phyloP scores from a whole-genome alignment of 2,113 vertebrate genomes.

The Eulemur rufifrons region DNA sequence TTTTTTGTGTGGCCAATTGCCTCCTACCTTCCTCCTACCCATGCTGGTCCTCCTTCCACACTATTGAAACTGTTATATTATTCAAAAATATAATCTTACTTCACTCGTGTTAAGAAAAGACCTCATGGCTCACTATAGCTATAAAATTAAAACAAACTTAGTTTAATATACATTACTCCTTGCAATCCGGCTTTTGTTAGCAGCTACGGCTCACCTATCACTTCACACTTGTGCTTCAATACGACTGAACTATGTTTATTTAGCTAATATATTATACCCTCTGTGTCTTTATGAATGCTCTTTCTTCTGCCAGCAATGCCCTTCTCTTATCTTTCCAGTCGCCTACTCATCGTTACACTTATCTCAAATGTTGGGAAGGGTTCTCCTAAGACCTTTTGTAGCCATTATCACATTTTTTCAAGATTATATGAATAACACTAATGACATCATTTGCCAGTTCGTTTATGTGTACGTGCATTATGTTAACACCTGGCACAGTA shows the following conservation, averaged over 20 bases:
- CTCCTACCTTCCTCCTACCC: background rate
- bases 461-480: background rate
- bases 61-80: background rate
- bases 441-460: background rate
- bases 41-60: background rate
- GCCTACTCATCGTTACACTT: background rate
- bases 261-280: background rate
- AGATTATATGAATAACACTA: background rate
- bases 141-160: background rate
- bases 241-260: background rate
- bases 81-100: background rate
- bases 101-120: background rate
- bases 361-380: background rate
- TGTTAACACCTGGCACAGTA: background rate
- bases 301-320: background rate
- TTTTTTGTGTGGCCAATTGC: background rate
- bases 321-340: background rate
- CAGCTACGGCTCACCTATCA: background rate
- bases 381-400: background rate
- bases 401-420: background rate
- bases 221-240: background rate
- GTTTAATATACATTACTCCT: background rate
- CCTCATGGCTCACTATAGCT: background rate
- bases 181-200: background rate
- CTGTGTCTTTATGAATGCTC: background rate